phyloP scores from a whole-genome alignment of 2,888 invertebrate species.

The Mimachlamys varia region DNA sequence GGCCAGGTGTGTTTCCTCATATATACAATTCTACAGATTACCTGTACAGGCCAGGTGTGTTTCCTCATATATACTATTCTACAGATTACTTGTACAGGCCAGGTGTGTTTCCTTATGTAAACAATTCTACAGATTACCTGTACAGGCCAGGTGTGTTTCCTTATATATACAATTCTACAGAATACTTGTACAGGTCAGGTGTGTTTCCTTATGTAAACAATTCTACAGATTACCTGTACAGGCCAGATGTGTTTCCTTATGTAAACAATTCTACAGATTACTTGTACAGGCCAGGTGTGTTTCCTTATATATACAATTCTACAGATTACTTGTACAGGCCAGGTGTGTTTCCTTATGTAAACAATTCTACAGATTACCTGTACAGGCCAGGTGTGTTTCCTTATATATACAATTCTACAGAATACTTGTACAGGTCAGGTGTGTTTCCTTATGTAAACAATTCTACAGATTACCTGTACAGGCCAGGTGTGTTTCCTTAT shows the following conservation, averaged over 20 bases:
- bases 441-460: neutral
- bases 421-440: neutral
- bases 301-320: no score
- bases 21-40: no score
- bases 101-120: no score
- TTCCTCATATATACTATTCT: neutral
- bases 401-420: no score
- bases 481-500: neutral
- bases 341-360: neutral
- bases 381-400: no score
- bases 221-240: neutral
- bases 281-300: neutral
- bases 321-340: neutral
- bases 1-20: no score
- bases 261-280: neutral
- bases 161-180: neutral
- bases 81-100: neutral
- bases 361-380: no score
- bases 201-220: no score
- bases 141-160: neutral
- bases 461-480: no score
- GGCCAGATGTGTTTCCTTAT: neutral
- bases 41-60: neutral
- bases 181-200: no score
- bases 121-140: no score